Evolutionary conservation across 2,888 invertebrate species (phyloP).

Genomic region (Temnothorax ravouxi): DNA sequence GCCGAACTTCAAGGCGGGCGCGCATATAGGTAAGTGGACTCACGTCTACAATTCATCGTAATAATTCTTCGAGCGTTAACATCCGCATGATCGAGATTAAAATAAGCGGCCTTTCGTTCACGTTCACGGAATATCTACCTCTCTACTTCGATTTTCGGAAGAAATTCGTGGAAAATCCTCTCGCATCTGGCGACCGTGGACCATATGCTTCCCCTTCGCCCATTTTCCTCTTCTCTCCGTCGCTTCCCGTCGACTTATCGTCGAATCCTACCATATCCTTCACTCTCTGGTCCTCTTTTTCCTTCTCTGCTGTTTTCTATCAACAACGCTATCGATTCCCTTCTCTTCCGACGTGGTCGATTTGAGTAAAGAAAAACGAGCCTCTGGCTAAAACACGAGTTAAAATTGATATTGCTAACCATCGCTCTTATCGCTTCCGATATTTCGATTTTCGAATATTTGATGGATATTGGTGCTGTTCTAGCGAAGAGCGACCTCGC

Average conservation of each 20-base stretch:
- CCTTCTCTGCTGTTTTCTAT: slow-evolving; percentile 11
- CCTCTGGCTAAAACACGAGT: slow-evolving; percentile 18
- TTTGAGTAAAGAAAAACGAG: background rate
- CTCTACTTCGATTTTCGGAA: slow-evolving; percentile 20
- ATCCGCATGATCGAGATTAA: slow-evolving; percentile 31
- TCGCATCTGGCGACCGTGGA: slow-evolving; percentile 29
- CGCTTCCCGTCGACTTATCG: background rate
- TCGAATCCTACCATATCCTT: background rate
- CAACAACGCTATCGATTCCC: slow-evolving; percentile 13
- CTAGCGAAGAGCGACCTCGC: background rate
- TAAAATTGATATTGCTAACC: slow-evolving; percentile 44
- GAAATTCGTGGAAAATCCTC: slow-evolving; percentile 32
- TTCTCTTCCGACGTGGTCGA: slow-evolving; percentile 13
- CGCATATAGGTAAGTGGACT: background rate
- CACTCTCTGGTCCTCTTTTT: background rate
- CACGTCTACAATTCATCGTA: background rate
- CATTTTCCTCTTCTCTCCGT: background rate
- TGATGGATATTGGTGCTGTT: slow-evolving; percentile 10
- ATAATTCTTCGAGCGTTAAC: slow-evolving; percentile 23
- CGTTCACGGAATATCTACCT: background rate
- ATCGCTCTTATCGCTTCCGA: slow-evolving; percentile 9
- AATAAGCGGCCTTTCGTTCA: background rate
- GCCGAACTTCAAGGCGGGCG: background rate
- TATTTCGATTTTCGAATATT: slow-evolving; percentile 8
- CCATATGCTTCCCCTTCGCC: background rate